These are phyloP conservation scores for Sycon ciliatum DNA, from an alignment of 37 sponge, comb jelly and placozoan species.

Conservation along the genomic window DNA sequence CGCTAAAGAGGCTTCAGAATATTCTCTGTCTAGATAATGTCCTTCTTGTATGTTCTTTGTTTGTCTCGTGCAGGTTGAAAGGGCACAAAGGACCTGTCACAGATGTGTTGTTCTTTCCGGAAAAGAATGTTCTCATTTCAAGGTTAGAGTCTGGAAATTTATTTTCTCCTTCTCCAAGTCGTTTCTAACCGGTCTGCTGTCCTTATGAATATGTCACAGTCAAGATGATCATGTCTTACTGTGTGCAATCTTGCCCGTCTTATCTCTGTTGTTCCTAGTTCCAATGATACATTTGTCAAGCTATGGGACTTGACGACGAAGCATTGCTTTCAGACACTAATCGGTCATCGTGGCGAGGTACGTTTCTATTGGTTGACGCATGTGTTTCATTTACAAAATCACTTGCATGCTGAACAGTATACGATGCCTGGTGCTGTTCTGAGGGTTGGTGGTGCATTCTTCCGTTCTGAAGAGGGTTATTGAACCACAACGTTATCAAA, in stretches of 20 bases:
- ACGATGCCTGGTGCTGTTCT: too few relatives aligned
- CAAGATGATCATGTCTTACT: too few relatives aligned
- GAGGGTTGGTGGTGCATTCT: too few relatives aligned
- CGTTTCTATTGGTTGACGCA: neutral
- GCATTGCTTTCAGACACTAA: conserved; percentile 85
- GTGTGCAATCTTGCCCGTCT: too few relatives aligned
- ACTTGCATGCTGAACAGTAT: too few relatives aligned
- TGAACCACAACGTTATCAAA: too few relatives aligned
- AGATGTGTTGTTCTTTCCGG: conserved; percentile 28
- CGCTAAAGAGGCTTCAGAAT: too few relatives aligned
- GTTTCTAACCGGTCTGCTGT: neutral
- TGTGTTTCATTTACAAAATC: too few relatives aligned
- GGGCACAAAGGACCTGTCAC: conserved; percentile 87
- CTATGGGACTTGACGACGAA: conserved; percentile 88
- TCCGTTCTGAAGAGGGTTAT: too few relatives aligned
- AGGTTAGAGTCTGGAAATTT: conserved; percentile 36
- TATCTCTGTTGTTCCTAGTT: conserved; percentile 31
- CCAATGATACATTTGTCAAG: conserved; percentile 80
- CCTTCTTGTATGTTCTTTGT: neutral
- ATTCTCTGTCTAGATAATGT: neutral
- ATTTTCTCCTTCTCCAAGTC: neutral
- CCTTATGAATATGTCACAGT: too few relatives aligned
- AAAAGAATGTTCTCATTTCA: conserved; percentile 55
- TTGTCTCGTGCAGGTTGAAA: conserved; percentile 40
- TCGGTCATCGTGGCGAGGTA: conserved; percentile 65